Base-by-base conservation (phyloP, 2,888 invertebrate genomes). In the Aricia artaxerxes region DNA sequence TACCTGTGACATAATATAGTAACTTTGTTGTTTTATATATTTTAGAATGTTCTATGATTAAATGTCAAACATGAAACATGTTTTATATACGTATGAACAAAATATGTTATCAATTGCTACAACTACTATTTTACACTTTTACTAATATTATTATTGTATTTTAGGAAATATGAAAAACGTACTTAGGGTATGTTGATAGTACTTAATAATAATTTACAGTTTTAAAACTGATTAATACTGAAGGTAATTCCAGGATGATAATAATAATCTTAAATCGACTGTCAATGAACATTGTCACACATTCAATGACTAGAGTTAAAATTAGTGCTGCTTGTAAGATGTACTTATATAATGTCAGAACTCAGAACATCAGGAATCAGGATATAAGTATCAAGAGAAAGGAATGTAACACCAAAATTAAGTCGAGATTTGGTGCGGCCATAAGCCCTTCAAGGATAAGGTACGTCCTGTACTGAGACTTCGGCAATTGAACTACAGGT, bases 401-500 rank as follows among this genome's bases (percentile, higher is more conserved):
- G 69, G 35, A 69, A 35, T 69, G 35, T 35, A 64, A 35, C 13
- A 69, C 35, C 69, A 38, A 69, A 69, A 13, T 38, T 35, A 69
- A 69, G 69, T 35, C 4, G 16, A 35, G 69, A 69, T 69, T 69
- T 69, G 69, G 69, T 69, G 69, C 38, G 49, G 76, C 35, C 76
- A 57, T 76, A 57, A 76, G 81, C 84, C 84, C 82, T 82, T 85
- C 80, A 78, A 79, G 83, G 84, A 87, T 86, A 86, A 85, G 86
- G 88, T 86, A 87, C 87, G 86, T 92, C 92, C 93, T 92, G 92
- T 92, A 93, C 92, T 49, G 90, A 92, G 91, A 89, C 86, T 89
- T 90, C 90, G 92, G 91, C 92, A 94, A 94, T 94, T 94, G 93
- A 93, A 93, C 93, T 93, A 85, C 92, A 91, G 91, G 91, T 94